Evolutionary conservation across 35 echinoderm and acorn worm genomes (phyloP).

Genomic region (Lytechinus variegatus): DNA sequence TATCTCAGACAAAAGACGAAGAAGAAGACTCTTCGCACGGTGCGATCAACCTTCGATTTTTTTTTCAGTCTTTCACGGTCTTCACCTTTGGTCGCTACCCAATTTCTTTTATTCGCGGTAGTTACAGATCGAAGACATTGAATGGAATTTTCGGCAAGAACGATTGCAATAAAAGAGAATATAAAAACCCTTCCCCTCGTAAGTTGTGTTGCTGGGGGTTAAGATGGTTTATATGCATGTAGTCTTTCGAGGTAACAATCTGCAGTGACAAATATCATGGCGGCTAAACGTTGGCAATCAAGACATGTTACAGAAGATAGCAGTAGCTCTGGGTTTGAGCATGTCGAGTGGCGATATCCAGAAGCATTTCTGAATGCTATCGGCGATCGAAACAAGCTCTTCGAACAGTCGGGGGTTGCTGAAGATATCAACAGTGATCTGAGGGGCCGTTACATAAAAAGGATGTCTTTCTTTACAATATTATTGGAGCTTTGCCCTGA

Average conservation of each 20-base stretch:
- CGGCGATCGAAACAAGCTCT: background rate
- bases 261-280: background rate
- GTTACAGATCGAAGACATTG: conserved; percentile 29
- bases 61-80: background rate
- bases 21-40: background rate
- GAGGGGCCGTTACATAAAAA: too few relatives aligned
- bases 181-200: background rate
- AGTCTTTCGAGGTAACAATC: background rate
- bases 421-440: too few relatives aligned
- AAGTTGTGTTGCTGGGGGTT: background rate
- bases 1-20: background rate
- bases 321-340: too few relatives aligned
- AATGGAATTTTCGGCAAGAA: conserved; percentile 19
- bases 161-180: background rate
- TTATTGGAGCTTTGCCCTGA: too few relatives aligned
- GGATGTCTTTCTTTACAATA: too few relatives aligned
- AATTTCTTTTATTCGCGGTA: background rate
- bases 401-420: background rate
- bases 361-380: background rate
- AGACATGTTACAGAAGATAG: too few relatives aligned
- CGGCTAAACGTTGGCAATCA: background rate
- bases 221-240: background rate
- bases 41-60: background rate
- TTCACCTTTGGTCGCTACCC: background rate
- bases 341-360: background rate